phyloP scores from a whole-genome alignment of 2,888 invertebrate species.

The Lingula anatina region DNA sequence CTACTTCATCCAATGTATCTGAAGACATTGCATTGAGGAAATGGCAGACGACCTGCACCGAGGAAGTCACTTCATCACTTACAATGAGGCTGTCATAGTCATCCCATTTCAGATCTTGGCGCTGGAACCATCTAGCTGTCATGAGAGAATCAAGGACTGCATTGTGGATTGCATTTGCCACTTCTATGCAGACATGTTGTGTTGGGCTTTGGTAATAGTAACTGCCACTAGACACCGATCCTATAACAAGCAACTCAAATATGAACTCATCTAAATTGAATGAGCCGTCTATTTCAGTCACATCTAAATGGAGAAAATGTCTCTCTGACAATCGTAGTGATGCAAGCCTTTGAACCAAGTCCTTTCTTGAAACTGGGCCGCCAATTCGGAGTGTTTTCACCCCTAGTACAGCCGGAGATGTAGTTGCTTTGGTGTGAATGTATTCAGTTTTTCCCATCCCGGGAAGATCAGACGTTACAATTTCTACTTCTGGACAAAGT shows the following conservation, averaged over 20 bases:
- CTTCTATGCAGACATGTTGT: slow-evolving; percentile 15
- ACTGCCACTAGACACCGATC: slow-evolving; percentile 13
- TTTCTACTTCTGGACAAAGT: slow-evolving; percentile 4
- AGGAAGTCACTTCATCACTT: slow-evolving; percentile 16
- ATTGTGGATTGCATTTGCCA: slow-evolving; percentile 21
- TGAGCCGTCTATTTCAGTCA: slow-evolving; percentile 14
- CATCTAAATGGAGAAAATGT: slow-evolving; percentile 21
- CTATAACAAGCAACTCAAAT: slow-evolving; percentile 20
- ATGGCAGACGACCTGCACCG: slow-evolving; percentile 23
- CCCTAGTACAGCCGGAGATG: slow-evolving; percentile 1
- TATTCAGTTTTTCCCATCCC: slow-evolving; percentile 6
- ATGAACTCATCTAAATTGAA: slow-evolving; percentile 18
- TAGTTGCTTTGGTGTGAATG: slow-evolving; percentile 2
- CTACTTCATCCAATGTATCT: slow-evolving; percentile 12
- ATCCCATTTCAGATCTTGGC: slow-evolving; percentile 15
- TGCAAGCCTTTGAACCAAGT: slow-evolving; percentile 12
- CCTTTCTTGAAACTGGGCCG: slow-evolving; percentile 13
- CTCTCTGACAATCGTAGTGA: slow-evolving; percentile 6
- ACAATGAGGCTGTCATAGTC: slow-evolving; percentile 13
- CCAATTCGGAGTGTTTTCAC: slow-evolving; percentile 18
- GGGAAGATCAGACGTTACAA: slow-evolving; percentile 4
- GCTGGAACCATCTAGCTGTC: slow-evolving; percentile 15
- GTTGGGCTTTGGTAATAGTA: slow-evolving; percentile 11
- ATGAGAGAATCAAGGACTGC: slow-evolving; percentile 16
- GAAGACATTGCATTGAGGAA: slow-evolving; percentile 13